These are phyloP conservation scores for Zapus hudsonius DNA, from an alignment of 2,113 vertebrate genomes.

Conservation along the genomic window DNA sequence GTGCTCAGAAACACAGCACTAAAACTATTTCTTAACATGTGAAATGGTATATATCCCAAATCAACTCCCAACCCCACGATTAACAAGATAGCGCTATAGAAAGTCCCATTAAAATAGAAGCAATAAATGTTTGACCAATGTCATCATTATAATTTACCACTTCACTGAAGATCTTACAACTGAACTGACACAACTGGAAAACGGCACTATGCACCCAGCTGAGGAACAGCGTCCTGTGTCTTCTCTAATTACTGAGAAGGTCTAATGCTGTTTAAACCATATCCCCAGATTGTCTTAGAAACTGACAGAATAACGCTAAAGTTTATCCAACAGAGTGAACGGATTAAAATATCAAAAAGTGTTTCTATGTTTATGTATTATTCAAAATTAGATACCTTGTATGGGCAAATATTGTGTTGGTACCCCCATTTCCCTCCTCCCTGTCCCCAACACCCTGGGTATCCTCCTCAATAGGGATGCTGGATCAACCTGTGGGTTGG, in stretches of 20 bases:
- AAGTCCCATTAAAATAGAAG: slow-evolving; percentile 27
- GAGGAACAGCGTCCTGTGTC: background rate
- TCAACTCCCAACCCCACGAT: background rate
- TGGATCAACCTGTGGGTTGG: too few relatives aligned
- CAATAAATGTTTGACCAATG: background rate
- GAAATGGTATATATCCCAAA: background rate
- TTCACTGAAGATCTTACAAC: background rate
- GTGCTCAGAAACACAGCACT: background rate
- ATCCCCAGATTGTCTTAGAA: background rate
- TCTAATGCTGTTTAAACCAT: background rate
- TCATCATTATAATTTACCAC: background rate
- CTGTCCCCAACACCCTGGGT: too few relatives aligned
- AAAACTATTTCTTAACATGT: background rate
- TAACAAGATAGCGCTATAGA: background rate
- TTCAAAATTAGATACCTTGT: too few relatives aligned
- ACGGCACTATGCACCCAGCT: background rate
- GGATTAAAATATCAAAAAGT: background rate
- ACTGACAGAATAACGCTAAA: background rate
- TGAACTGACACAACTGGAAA: background rate
- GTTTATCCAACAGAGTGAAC: background rate
- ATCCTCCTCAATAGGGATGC: too few relatives aligned
- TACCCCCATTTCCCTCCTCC: too few relatives aligned
- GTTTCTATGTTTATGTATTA: too few relatives aligned
- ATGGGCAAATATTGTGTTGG: too few relatives aligned
- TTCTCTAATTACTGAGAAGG: background rate